A percentile compares a stretch with the other conserved stretches of the same genome.
These are phyloP conservation scores for Erannis defoliaria DNA, from an alignment of 2,888 invertebrate genomes.

Conservation along the genomic window DNA sequence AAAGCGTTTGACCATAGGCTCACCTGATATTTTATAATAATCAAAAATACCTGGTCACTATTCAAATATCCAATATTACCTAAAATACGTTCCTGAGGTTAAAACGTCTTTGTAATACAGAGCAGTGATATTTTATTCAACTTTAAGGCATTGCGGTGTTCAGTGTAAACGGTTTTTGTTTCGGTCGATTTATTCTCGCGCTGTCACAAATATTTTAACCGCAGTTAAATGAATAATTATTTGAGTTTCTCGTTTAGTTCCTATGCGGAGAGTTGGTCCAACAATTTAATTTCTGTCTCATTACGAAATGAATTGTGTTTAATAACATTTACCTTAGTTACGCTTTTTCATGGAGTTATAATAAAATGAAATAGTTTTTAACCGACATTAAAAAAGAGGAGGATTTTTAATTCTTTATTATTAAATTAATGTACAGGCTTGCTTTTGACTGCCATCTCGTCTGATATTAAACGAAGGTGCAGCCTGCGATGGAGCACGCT, in stretches of 20 bases:
- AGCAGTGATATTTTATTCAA: constrained; percentile 24
- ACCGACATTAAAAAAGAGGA: no score
- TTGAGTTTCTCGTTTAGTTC: constrained; percentile 14
- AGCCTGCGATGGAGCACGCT: no score
- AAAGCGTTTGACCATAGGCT: no score
- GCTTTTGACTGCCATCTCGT: no score
- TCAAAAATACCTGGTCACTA: no score
- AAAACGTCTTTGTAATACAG: constrained; percentile 1
- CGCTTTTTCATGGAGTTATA: background rate
- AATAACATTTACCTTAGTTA: background rate
- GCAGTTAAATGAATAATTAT: constrained; percentile 19
- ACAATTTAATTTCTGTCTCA: constrained; percentile 6
- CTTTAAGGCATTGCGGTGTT: constrained; percentile 15
- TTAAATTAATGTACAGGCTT: no score
- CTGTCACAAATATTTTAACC: constrained; percentile 16
- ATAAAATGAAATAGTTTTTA: background rate
- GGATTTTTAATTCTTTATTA: no score
- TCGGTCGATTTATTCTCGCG: constrained; percentile 17
- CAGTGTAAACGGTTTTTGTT: constrained; percentile 19
- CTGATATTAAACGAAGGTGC: no score
- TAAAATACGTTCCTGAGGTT: no score
- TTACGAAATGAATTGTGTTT: background rate
- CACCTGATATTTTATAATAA: no score
- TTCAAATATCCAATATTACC: no score
- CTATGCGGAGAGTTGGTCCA: constrained; percentile 3